Evolutionary conservation across 2,113 vertebrate species (phyloP).

Genomic region (Pogonocichla stellata): DNA sequence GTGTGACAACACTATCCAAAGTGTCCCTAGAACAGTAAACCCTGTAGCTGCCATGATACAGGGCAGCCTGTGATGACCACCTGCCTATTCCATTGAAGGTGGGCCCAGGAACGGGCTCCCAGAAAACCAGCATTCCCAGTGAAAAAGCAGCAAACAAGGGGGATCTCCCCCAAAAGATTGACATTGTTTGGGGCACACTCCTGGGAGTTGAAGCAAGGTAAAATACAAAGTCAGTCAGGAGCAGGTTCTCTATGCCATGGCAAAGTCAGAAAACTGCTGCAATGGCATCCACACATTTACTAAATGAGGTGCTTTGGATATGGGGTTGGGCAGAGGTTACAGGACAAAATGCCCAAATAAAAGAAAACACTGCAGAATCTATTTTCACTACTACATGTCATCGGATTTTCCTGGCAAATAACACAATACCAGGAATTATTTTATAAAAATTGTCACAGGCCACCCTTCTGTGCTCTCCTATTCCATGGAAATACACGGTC

Average conservation of each 20-base stretch:
- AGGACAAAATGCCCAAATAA: background rate
- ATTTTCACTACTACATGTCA: background rate
- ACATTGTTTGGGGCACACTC: background rate
- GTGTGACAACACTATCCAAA: background rate
- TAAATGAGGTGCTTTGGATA: background rate
- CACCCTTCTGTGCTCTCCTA: background rate
- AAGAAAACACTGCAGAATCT: background rate
- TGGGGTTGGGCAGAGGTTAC: background rate
- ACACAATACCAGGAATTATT: background rate
- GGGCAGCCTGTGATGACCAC: background rate
- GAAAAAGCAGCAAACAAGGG: background rate
- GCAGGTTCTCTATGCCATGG: background rate
- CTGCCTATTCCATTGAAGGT: background rate
- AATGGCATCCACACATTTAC: rapidly evolving
- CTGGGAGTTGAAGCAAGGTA: background rate
- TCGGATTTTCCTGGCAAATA: background rate
- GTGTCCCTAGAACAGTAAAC: background rate
- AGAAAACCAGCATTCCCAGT: background rate
- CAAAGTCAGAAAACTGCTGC: background rate
- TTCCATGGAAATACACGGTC: background rate
- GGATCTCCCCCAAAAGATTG: background rate
- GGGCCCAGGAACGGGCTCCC: rapidly evolving
- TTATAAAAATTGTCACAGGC: background rate
- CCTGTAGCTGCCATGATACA: background rate
- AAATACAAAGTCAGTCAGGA: background rate